Base-by-base conservation (phyloP, 2,113 vertebrate species). In the Nestor notabilis region DNA sequence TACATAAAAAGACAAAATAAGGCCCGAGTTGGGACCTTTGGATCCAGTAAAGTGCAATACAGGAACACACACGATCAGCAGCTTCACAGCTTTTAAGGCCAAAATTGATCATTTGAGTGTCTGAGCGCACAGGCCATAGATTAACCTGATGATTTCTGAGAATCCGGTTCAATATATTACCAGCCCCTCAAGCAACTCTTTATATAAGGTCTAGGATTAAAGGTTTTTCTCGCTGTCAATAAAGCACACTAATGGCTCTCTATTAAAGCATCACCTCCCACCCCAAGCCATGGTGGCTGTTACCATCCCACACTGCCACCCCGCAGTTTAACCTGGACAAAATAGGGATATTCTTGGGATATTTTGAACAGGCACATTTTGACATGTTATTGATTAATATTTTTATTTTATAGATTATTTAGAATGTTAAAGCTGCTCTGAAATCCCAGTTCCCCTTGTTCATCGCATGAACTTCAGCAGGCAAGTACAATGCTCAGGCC, bases 341-440 rank as follows among this genome's bases (percentile, higher is more conserved):
- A 81, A 19, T 0, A 9, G 31, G 53, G 60, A 19, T 13, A 2
- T 15, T 16, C 1, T 5, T 19, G 37, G 47, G 43, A 10, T 66
- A 10, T 21, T 49, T 9, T 9, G 13, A 28, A 28, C 12, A 21
- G 13, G 31, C 10, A 7, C 8, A 25, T 41, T 50, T 52, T n/a
- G n/a, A 49, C 9, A 28, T 0, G 4, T 6, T 13, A 17, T 9
- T 41, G 33, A 35, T n/a, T 7, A 2, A 7, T n/a, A 20, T 19
- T 49, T 28, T 52, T 29, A 7, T 39, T 52, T 66, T 39, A 53
- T 4, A 12, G 43, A 37, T 82, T 11, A 18, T 33, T 60, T 69
- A 25, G 43, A 41, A 55, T 16, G 13, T 5, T 49, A 50, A 44
- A 52, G n/a, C 50, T 29, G 13, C 18, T 61, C 18, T 31, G 66